Base-by-base conservation (phyloP, 2,888 invertebrate genomes). In the Drosophila kokeensis region DNA sequence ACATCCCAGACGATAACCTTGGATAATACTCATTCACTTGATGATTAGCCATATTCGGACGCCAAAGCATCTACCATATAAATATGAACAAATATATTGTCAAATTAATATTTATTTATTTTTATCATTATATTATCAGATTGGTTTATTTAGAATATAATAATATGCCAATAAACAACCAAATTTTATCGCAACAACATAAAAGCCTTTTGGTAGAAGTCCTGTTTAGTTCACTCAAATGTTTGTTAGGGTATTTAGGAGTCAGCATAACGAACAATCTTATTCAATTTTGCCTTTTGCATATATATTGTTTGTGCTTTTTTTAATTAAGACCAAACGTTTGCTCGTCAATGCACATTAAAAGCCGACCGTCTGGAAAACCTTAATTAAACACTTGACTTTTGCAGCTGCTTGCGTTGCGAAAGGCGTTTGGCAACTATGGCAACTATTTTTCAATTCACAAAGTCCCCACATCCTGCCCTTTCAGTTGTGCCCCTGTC, bases 301-400 rank as follows among this genome's bases (percentile, higher is more conserved):
- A 13, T n/a, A n/a, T 6, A 6, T 21, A 1, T 21, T 18, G 8
- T 27, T 34, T 34, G 8, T 40, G 34, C 15, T 21, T 24, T 78
- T 82, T 72, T 83, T 70, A 80, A 83, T 83, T 83, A 73, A 66
- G 48, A 62, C 61, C 61, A 49, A 76, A 62, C 73, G 69, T 68
- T 70, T 61, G 60, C 60, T 62, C 68, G 61, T 68, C 73, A 76
- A 76, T 79, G 69, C 74, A 69, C 74, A 81, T 81, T 83, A 73
- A 77, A 74, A 74, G 69, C 62, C 70, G 67, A 76, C 67, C 64
- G 60, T 36, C 66, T 76, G 69, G 69, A 67, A 82, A 82, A 76
- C 82, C 85, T 82, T 82, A 84, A 84, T 82, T 82, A 82, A 82
- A 84, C 82, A 82, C 82, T 82, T 84, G 82, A 84, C 85, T 84